Conservation (phyloP, 1,140 invertebrate genomes). For the Papilio machaon region DNA sequence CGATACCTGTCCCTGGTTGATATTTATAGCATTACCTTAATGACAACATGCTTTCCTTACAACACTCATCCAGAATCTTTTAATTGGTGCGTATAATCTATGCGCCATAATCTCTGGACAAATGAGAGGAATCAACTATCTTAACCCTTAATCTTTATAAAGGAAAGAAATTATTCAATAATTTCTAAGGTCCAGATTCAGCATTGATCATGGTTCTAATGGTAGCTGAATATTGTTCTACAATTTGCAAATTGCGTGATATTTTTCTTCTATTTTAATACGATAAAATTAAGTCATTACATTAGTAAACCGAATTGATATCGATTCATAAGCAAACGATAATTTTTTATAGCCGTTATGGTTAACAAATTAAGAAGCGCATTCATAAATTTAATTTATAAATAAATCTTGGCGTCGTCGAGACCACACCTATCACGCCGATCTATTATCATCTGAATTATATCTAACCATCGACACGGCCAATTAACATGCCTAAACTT, state of each 20-base stretch:
- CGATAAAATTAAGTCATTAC: conserved; percentile 52
- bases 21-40: conserved; percentile 5
- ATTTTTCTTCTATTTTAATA: neutral
- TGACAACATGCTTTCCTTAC: neutral
- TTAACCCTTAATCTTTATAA: conserved; percentile 46
- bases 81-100: neutral
- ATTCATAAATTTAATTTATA: conserved; percentile 50
- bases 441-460: conserved; percentile 49
- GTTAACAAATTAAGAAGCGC: conserved; percentile 46
- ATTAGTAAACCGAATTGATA: conserved; percentile 50
- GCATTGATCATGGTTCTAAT: no score
- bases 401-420: conserved; percentile 59
- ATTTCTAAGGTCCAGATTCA: neutral
- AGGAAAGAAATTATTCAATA: neutral
- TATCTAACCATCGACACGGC: conserved; percentile 51
- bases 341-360: conserved; percentile 49
- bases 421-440: conserved; percentile 56
- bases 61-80: conserved; percentile 4
- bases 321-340: conserved; percentile 48
- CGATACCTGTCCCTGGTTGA: neutral
- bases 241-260: neutral
- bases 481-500: conserved; percentile 54
- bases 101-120: neutral
- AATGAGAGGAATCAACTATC: conserved; percentile 42
- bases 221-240: neutral